Base-by-base conservation (phyloP, 2,113 vertebrate genomes). In the Rhea pennata region DNA sequence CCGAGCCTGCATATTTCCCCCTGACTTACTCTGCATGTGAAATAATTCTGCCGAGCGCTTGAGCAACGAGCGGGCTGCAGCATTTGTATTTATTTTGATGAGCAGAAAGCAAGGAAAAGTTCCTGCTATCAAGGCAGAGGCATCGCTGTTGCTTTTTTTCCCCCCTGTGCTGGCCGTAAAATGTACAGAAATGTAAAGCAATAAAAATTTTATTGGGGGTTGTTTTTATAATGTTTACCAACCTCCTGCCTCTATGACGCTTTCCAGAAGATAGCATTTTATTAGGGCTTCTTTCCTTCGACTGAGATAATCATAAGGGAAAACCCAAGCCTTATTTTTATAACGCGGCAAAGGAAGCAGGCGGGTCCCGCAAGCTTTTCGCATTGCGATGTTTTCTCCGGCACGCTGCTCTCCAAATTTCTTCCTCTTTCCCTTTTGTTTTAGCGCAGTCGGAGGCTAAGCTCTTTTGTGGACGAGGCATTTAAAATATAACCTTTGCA, bases 181-280 rank as follows among this genome's bases (percentile, higher is more conserved):
- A 88, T 4, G 87, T 54, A 93, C 84, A 96, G 95, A 97, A 97
- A 97, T 92, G 95, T 92, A 96, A 96, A 87, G 94, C 93, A 87
- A 44, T 81, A 76, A 95, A 96, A 67, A 66, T 75, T 53, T 93
- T 66, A 73, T 85, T 23, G 67, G 77, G 67, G 91, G 56, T 96
- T 85, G 88, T 85, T 88, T 95, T 94, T 86, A 85, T 59, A 78
- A 88, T 91, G 94, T 97, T 96, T 95, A 94, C 87, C 61, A 83
- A 95, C 87, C 95, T 96, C 94, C 59, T 70, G 61, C 94, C 96
- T 93, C 91, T 76, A 67, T 96, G 92, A 83, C 76, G 65, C 83
- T 95, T 97, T 96, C 89, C 97, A 94, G 96, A 94, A 94, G 83
- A 93, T 81, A 94, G 67, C 29, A 5, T 90, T 97, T 97, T 92